Percentiles rank a stretch among this genome's conserved stretches.
These are phyloP conservation scores for Escarpia spicata DNA, from an alignment of 2,888 invertebrate species.

Conservation along the genomic window DNA sequence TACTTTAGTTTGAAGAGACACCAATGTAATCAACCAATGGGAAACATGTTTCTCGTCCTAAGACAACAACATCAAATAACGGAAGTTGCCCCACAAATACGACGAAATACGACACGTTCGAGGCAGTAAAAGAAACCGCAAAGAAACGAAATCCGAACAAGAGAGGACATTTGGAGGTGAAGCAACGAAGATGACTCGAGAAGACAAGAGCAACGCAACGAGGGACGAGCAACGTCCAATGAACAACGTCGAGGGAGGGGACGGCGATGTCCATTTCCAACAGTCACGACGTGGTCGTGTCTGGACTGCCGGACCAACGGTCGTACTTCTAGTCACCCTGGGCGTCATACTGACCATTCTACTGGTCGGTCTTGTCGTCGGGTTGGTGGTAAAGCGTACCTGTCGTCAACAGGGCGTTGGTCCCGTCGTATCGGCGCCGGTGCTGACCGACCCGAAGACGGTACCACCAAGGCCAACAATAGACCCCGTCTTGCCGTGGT, in stretches of 20 bases:
- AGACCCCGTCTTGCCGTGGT: constrained; percentile 39
- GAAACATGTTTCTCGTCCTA: background rate
- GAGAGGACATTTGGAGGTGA: background rate
- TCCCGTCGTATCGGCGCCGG: background rate
- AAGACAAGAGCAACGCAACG: background rate
- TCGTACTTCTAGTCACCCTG: constrained; percentile 29
- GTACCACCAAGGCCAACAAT: constrained; percentile 34
- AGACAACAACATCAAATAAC: background rate
- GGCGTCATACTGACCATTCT: constrained; percentile 29
- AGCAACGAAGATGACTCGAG: background rate
- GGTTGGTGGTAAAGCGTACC: constrained; percentile 30
- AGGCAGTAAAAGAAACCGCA: background rate
- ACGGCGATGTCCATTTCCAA: background rate
- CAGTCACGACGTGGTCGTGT: background rate
- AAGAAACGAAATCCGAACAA: too few relatives aligned
- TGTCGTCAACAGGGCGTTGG: background rate
- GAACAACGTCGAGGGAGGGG: constrained; percentile 35
- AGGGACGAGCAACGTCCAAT: constrained; percentile 38
- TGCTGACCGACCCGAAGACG: background rate
- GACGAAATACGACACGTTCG: background rate
- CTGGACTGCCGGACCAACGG: background rate
- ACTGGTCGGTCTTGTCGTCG: constrained; percentile 30
- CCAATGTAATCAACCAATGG: background rate
- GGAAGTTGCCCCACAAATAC: background rate
- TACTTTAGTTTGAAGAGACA: too few relatives aligned